A percentile compares a stretch with the other conserved stretches of the same genome.
These are phyloP conservation scores for Trochalopteron elliotii DNA, from an alignment of 2,113 vertebrate species.

Conservation along the genomic window DNA sequence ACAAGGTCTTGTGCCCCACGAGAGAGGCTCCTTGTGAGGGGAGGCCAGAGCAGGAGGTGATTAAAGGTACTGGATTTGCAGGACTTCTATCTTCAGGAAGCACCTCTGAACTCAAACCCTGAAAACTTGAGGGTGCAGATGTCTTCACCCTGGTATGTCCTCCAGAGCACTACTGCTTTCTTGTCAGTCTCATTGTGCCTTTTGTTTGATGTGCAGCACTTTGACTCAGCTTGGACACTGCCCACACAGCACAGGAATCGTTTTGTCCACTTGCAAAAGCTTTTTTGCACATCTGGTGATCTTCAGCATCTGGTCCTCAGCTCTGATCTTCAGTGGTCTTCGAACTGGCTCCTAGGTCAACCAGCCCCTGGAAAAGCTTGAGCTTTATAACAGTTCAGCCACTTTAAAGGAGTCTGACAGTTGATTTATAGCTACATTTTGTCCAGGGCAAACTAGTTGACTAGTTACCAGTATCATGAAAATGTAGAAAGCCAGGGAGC, in stretches of 20 bases:
- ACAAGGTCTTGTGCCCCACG: neutral
- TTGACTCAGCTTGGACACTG: neutral
- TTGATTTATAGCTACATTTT: neutral
- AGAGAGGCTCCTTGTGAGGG: neutral
- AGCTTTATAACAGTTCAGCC: neutral
- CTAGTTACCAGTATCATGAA: neutral
- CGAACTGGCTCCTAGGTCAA: neutral
- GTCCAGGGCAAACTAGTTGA: neutral
- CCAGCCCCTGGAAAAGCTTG: neutral
- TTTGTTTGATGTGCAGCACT: neutral
- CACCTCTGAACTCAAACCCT: neutral
- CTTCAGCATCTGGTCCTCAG: neutral
- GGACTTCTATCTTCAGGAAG: neutral
- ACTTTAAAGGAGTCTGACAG: neutral
- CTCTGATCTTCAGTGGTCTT: neutral
- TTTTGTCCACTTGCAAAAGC: neutral
- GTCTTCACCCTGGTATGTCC: rapidly evolving
- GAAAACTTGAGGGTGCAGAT: neutral
- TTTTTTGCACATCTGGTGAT: neutral
- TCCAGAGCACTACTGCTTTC: neutral
- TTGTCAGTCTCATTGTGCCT: neutral
- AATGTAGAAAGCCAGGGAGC: neutral
- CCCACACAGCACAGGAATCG: neutral
- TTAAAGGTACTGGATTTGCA: neutral
- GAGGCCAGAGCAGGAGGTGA: neutral